Evolutionary conservation across 1,140 invertebrate species (phyloP).

Genomic region (Zophobas atratus): DNA sequence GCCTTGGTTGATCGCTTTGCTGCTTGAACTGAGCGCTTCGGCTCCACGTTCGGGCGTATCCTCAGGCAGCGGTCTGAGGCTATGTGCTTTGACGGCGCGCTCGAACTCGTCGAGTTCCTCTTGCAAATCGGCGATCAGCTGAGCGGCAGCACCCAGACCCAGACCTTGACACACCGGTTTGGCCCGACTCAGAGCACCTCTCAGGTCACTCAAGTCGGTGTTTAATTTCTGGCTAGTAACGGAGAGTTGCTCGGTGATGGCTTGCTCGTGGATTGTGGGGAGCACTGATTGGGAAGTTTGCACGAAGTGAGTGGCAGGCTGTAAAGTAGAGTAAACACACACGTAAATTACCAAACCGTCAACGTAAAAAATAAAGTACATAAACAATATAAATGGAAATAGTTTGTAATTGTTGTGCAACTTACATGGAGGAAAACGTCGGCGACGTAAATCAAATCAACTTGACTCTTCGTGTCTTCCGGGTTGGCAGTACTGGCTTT

Average conservation of each 20-base stretch:
- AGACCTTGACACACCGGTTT: conserved; percentile 91
- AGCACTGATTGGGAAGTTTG: conserved; percentile 86
- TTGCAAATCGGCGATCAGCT: conserved; percentile 85
- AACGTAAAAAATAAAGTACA: conserved; percentile 55
- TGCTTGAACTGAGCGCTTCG: conserved; percentile 78
- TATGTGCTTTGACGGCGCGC: conserved; percentile 78
- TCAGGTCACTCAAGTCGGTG: conserved; percentile 83
- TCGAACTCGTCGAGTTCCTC: conserved; percentile 88
- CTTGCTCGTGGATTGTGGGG: conserved; percentile 88
- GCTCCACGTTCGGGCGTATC: conserved; percentile 87
- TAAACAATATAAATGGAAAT: conserved; percentile 46
- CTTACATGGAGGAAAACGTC: conserved; percentile 87
- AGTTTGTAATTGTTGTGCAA: conserved; percentile 26
- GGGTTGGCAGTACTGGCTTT: conserved; percentile 82
- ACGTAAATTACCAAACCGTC: conserved; percentile 5
- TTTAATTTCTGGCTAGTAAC: conserved; percentile 84
- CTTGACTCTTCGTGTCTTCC: conserved; percentile 82
- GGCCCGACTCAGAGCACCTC: conserved; percentile 84
- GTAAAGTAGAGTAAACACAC: conserved; percentile 40
- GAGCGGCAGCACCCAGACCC: conserved; percentile 87
- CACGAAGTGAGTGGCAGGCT: conserved; percentile 72
- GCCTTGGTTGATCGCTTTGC: conserved; percentile 77
- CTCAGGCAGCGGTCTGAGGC: conserved; percentile 87
- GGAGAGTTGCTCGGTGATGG: conserved; percentile 70
- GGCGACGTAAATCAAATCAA: conserved; percentile 89